Evolutionary conservation across 2,113 vertebrate genomes (phyloP).

Genomic region (Mugil cephalus): DNA sequence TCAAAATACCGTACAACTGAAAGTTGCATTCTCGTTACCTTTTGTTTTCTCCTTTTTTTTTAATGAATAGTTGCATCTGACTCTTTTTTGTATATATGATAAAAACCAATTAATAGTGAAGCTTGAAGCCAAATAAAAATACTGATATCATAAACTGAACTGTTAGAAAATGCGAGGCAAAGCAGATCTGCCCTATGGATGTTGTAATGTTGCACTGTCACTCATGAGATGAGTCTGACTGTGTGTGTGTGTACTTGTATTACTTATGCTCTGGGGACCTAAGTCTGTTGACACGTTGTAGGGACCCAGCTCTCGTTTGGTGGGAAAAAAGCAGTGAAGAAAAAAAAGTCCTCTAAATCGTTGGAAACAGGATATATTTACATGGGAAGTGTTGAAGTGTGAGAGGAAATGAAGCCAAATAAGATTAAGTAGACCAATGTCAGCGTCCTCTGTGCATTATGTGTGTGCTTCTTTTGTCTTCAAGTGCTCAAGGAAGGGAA

Average conservation of each 20-base stretch:
- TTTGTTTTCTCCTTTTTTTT: too few species aligned
- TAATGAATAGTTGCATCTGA: not conserved
- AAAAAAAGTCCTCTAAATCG: not conserved
- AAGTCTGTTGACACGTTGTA: too few species aligned
- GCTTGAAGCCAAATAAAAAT: not conserved
- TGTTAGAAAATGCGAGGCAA: not conserved
- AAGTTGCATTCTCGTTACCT: not conserved
- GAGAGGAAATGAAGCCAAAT: not conserved
- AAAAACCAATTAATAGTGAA: not conserved
- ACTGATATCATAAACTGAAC: not conserved
- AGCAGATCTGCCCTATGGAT: constrained; percentile 14
- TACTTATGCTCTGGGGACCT: too few species aligned
- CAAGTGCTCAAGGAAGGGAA: not conserved
- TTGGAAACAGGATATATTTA: not conserved
- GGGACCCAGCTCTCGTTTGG: too few species aligned
- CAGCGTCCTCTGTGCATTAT: constrained; percentile 12
- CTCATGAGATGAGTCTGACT: not conserved
- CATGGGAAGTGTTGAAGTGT: not conserved
- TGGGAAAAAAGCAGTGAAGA: too few species aligned
- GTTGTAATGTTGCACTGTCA: not conserved
- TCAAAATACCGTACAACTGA: not conserved
- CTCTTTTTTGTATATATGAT: not conserved
- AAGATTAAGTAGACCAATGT: constrained; percentile 23
- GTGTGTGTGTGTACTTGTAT: constrained; percentile 4
- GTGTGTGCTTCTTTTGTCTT: constrained; percentile 4